A percentile compares a stretch with the other conserved stretches of the same genome.
These are phyloP conservation scores for Tribolium freemani DNA, from an alignment of 2,888 invertebrate genomes.

Conservation along the genomic window DNA sequence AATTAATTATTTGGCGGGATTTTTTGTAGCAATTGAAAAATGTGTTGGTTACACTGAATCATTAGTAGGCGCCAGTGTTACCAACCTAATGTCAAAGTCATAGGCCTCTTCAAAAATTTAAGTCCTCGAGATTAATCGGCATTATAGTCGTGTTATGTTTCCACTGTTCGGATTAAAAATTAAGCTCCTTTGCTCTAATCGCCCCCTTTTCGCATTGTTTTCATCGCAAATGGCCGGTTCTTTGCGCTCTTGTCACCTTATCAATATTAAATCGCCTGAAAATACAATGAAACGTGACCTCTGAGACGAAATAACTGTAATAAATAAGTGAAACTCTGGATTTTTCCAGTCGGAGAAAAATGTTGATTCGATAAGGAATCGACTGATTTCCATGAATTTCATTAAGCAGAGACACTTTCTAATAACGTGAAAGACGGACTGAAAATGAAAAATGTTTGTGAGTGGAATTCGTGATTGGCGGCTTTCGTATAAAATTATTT, in stretches of 20 bases:
- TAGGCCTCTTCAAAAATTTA: too few relatives aligned
- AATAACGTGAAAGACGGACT: conserved; percentile 13
- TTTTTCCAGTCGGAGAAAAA: conserved; percentile 12
- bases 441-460: conserved; percentile 3
- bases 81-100: too few relatives aligned
- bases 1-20: conserved; percentile 26
- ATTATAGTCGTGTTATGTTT: too few relatives aligned
- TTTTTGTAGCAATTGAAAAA: neutral
- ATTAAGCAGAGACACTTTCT: conserved; percentile 13
- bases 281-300: conserved; percentile 9
- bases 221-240: neutral
- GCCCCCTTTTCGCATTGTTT: neutral
- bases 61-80: too few relatives aligned
- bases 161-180: neutral
- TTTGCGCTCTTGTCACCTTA: neutral
- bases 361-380: conserved; percentile 21
- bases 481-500: too few relatives aligned
- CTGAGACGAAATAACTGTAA: neutral
- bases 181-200: neutral
- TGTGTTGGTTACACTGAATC: too few relatives aligned
- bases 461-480: conserved; percentile 3
- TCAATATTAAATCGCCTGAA: conserved; percentile 13
- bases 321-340: conserved; percentile 11
- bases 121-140: too few relatives aligned
- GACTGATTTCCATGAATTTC: conserved; percentile 30